phyloP scores from a whole-genome alignment of 2,888 invertebrate species.

The Xestia sexstrigata region DNA sequence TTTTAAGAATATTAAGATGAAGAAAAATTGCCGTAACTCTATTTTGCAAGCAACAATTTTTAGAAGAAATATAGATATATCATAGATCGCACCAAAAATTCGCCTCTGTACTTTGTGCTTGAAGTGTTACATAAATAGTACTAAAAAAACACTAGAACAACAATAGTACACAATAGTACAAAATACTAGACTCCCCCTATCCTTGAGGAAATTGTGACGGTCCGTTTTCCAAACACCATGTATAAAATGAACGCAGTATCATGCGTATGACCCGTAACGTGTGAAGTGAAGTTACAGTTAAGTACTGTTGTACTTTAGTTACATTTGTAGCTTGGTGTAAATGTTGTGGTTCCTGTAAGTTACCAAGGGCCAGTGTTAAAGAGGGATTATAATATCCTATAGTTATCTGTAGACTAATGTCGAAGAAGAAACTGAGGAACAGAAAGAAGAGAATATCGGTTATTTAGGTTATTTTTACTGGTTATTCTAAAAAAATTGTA shows the following conservation, averaged over 20 bases:
- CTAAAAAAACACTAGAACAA: too few relatives aligned
- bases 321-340: background rate
- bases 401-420: background rate
- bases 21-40: background rate
- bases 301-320: background rate
- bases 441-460: too few relatives aligned
- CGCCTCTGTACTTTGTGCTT: too few relatives aligned
- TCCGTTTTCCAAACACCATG: background rate
- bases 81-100: too few relatives aligned
- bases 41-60: background rate
- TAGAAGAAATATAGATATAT: background rate
- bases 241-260: constrained; percentile 2
- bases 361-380: background rate
- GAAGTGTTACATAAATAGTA: too few relatives aligned
- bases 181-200: background rate
- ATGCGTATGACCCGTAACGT: constrained; percentile 46
- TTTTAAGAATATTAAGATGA: background rate
- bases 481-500: too few relatives aligned
- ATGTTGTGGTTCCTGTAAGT: background rate
- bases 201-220: background rate
- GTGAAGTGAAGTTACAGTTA: constrained; percentile 42
- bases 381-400: background rate
- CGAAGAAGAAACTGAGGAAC: too few relatives aligned
- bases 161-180: too few relatives aligned
- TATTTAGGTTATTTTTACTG: too few relatives aligned